phyloP scores from a whole-genome alignment of 2,113 vertebrate genomes.

The Acinonyx jubatus region DNA sequence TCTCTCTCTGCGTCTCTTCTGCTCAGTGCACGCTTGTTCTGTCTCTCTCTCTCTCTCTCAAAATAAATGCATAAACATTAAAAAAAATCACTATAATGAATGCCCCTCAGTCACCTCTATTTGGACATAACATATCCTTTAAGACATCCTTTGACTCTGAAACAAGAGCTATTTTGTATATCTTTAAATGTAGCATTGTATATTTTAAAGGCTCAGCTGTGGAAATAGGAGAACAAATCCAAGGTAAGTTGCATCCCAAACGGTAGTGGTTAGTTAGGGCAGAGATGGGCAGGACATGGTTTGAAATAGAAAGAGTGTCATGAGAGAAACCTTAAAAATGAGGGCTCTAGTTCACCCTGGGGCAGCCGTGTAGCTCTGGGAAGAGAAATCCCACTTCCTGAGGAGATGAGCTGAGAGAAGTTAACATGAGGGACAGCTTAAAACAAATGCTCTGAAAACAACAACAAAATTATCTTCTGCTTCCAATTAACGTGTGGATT shows the following conservation, averaged over 20 bases:
- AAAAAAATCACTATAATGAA: neutral
- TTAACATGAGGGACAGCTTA: neutral
- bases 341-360: neutral
- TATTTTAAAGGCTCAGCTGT: neutral
- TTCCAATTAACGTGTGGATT: constrained; percentile 35
- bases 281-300: neutral
- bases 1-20: too few relatives aligned
- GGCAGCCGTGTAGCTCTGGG: neutral
- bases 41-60: too few relatives aligned
- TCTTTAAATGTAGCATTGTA: neutral
- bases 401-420: neutral
- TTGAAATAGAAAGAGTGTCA: neutral
- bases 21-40: too few relatives aligned
- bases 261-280: neutral
- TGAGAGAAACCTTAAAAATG: neutral
- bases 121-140: neutral
- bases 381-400: neutral
- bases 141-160: neutral
- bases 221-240: neutral
- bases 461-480: constrained; percentile 24
- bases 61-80: too few relatives aligned
- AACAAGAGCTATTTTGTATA: neutral
- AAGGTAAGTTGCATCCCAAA: neutral
- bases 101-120: neutral
- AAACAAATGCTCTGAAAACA: neutral